Base-by-base conservation (phyloP, 2,888 invertebrate genomes). In the Ornithoptera alexandrae region DNA sequence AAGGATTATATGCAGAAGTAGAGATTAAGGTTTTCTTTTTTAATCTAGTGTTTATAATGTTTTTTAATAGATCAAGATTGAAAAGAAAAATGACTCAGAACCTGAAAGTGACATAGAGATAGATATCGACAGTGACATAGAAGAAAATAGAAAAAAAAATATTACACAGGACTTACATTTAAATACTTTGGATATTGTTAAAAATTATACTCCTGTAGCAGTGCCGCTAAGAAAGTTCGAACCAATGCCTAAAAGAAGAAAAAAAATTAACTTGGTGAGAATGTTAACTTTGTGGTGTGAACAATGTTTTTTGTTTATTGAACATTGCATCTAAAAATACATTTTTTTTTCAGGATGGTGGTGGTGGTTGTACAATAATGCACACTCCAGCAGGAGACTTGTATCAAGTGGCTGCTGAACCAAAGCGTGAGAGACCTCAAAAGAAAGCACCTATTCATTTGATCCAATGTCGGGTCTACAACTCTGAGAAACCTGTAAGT, bases 281-380 rank as follows among this genome's bases (percentile, higher is more conserved):
- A 60, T 18, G 6, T 50, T 18, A 2, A 30, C 12, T 30, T 22
- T 39, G 8, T 39, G 39, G 6, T 10, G 39, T 39, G 39, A 59
- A 57, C 63, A 30, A 42, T 53, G 22, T 24, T 64, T 5, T 30
- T 50, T 53, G 24, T 15, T 0, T 22, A 46, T 15, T 24, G 12
- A 12, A 39, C 10, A 39, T 39, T 8, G n/a, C n/a, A 53, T 53
- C 10, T n/a, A 53, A 18, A n/a, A 53, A 15, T 6, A n/a, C 10
- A n/a, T 39, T 39, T 10, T 6, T 62, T 15, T 78, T 81, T 53
- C 74, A 94, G 93, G 93, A 93, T 76, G 94, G 94, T 8, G 94
- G 93, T 69, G 95, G 95, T 4, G 95, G 95, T 2, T 94, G 92
- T 78, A 95, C 95, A 0, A 93, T 95, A 79, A 93, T 93, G 80